Evolutionary conservation across 1,140 invertebrate species (phyloP), one percentile per base, ranked within the genome.

Genomic region (Bombus soroeensis): DNA sequence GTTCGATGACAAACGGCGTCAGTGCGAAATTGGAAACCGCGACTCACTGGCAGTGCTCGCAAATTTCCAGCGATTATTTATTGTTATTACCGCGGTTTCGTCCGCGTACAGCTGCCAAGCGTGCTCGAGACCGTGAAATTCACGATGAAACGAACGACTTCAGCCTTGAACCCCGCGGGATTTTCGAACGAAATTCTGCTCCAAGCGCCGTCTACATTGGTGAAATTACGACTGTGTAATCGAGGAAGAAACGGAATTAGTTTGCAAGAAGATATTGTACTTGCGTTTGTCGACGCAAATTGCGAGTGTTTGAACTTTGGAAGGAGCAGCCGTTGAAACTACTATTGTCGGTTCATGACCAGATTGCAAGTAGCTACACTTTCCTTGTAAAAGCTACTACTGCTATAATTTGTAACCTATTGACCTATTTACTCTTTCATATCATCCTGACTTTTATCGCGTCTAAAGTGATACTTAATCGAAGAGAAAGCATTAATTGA

Each of bases 31-130:
- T 68, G 77, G 77, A 68, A 43, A 68, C 64, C 18, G 41, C 41
- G 41, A 37, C 15, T 32, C 74, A 25, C n/a, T 34, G 22, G 5
- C 74, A 13, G 39, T 72, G 25, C 70, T 41, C 5, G 70, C 75
- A 59, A 80, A 70, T 70, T 80, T 53, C 13, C 32, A n/a, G 43
- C 78, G 15, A 71, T 71, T 80, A 80, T 80, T 80, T 80, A 80
- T 80, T 53, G 78, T 80, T 80, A 80, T 80, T 70, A 37, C 43
- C 64, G 78, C 34, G 32, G 64, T 39, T 70, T 34, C 34, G n/a
- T 47, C 8, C 32, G 39, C 39, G 41, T 3, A 3, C 62, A 32
- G 71, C 8, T 75, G 70, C 68, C 53, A 81, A 81, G 47, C 47
- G 8, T 62, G 32, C 28, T 15, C 71, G 28, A n/a, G 28, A 62